These are phyloP conservation scores for Bradypus variegatus DNA, from an alignment of 2,797 vertebrate species.

Conservation along the genomic window DNA sequence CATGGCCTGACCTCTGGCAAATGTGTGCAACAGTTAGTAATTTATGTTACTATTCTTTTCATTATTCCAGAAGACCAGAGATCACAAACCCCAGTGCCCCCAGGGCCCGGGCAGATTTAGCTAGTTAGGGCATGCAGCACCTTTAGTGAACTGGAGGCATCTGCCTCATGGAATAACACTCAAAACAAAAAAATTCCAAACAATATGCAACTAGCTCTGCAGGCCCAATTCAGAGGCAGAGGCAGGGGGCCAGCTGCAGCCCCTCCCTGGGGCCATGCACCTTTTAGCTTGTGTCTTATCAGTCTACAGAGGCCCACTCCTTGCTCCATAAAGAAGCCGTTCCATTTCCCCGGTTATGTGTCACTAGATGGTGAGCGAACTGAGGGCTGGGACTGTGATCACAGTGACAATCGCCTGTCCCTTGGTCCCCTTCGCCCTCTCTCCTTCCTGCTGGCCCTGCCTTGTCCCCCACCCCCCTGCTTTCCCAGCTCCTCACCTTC, in stretches of 20 bases:
- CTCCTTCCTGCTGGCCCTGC: too few species aligned
- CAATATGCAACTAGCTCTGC: not conserved
- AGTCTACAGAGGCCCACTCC: not conserved
- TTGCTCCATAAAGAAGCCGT: not conserved
- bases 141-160: not conserved
- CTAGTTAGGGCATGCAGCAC: not conserved
- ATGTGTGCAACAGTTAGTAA: not conserved
- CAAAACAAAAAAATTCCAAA: not conserved
- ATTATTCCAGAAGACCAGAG: not conserved
- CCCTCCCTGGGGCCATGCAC: accelerated
- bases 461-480: not conserved
- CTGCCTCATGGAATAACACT: not conserved
- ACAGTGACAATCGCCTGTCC: not conserved
- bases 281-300: not conserved
- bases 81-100: not conserved
- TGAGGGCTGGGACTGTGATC: accelerated
- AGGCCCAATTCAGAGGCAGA: not conserved
- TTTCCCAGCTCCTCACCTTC: slow-evolving; percentile 76
- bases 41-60: not conserved
- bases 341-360: not conserved
- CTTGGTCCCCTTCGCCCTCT: not conserved
- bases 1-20: not conserved
- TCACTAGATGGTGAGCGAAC: not conserved
- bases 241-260: not conserved
- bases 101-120: not conserved